Evolutionary conservation across 1,140 invertebrate species (phyloP), one percentile per base, ranked within the genome.

Genomic region (Sitobion miscanthi): DNA sequence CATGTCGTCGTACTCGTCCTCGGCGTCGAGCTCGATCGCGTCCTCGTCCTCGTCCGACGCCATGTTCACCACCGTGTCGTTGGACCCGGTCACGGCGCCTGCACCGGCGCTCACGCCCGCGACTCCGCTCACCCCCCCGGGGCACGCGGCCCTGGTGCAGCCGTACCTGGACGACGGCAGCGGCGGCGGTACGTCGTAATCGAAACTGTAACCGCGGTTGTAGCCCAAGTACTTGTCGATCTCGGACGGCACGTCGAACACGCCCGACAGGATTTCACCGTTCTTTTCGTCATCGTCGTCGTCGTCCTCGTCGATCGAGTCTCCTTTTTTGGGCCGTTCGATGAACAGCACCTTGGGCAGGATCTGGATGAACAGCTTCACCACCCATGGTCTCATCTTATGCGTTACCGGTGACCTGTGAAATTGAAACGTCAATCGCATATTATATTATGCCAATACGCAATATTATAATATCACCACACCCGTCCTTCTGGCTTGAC

Each of bases 331-430:
- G 52, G 98, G 98, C 94, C 98, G 96, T 95, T 98, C 96, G 95
- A 98, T 98, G 95, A 98, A 97, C 94, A 98, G 96, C 25, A 97
- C 97, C 95, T 97, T 97, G 47, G 98, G 98, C 95, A 99, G 96
- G 95, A 98, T 96, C 95, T 98, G 97, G 94, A 99, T 98, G 95
- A 99, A 99, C 94, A 99, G 96, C 94, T 97, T 96, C 94, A 97
- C 96, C 93, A 99, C 98, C 98, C 98, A 99, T 21, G 97, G 98
- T 35, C 98, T 96, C 97, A 99, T 98, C 94, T 97, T 97, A 96
- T 99, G 99, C 38, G 99, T 99, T 25, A 99, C 98, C 49, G 99
- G 99, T 62, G 99, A 98, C 95, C 94, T 94, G 54, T 30, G 11
- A 90, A 38, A 93, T 2, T 8, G 6, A 88, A 82, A 82, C n/a